Conservation (phyloP, 2,113 vertebrate species). For the Sarotherodon lohbergeri region DNA sequence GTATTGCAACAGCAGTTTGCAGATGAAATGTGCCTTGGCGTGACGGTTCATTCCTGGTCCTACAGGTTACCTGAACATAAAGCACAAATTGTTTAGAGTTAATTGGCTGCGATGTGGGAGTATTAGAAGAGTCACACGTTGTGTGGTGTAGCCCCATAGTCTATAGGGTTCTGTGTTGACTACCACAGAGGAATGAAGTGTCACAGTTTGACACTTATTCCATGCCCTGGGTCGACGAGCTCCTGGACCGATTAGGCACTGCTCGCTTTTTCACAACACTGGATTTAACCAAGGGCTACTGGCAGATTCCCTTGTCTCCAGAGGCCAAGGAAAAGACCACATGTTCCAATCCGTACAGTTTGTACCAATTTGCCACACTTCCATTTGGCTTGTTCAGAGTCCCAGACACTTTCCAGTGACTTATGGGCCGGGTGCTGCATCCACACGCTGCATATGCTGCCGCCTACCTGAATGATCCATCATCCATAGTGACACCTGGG, state of each 20-base stretch:
- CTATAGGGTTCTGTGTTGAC: neutral
- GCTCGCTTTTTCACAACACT: neutral
- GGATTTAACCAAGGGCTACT: neutral
- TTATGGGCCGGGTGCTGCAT: neutral
- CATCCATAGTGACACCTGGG: neutral
- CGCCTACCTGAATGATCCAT: neutral
- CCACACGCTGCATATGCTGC: neutral
- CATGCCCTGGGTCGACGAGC: neutral
- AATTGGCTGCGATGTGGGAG: too few relatives aligned
- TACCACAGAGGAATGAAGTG: neutral
- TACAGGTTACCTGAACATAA: too few relatives aligned
- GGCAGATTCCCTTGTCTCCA: neutral
- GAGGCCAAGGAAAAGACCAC: neutral
- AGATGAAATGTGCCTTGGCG: too few relatives aligned
- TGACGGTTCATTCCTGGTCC: too few relatives aligned
- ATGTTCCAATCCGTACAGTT: fast-evolving
- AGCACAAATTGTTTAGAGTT: too few relatives aligned
- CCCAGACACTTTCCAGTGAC: neutral
- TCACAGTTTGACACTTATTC: neutral
- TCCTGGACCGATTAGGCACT: neutral
- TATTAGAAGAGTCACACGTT: too few relatives aligned
- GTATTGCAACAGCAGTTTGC: too few relatives aligned
- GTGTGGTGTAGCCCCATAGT: neutral
- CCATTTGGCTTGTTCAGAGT: neutral
- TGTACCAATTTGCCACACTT: neutral